phyloP scores from a whole-genome alignment of 2,888 invertebrate genomes.

The Dynastes maya region DNA sequence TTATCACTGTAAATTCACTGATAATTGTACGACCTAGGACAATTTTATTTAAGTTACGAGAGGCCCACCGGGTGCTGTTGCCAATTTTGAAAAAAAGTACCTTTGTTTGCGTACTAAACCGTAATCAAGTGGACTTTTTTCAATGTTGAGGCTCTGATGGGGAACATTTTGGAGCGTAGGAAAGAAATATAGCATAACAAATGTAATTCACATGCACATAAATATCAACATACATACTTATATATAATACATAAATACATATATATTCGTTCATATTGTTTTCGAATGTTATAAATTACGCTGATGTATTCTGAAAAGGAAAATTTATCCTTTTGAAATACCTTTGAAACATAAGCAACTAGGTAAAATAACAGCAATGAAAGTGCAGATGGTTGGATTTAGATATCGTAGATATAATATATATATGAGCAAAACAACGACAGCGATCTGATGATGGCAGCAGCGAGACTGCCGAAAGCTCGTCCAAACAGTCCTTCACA shows the following conservation, averaged over 20 bases:
- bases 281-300: neutral
- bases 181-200: slow-evolving; percentile 9
- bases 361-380: too few species aligned
- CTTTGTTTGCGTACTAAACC: slow-evolving; percentile 16
- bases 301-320: too few species aligned
- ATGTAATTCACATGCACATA: neutral
- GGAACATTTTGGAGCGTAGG: neutral
- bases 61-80: slow-evolving; percentile 32
- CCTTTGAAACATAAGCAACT: too few species aligned
- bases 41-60: slow-evolving; percentile 43
- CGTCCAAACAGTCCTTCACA: too few species aligned
- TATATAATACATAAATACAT: neutral
- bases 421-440: too few species aligned
- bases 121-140: slow-evolving; percentile 29
- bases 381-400: too few species aligned
- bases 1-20: slow-evolving; percentile 40
- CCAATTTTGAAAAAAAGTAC: slow-evolving; percentile 20
- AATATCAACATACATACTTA: neutral
- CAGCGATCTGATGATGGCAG: too few species aligned
- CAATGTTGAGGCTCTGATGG: slow-evolving; percentile 25
- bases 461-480: too few species aligned
- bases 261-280: neutral
- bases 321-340: too few species aligned
- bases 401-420: too few species aligned
- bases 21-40: slow-evolving; percentile 42